phyloP scores from a whole-genome alignment of 2,888 invertebrate genomes.

The Halictus ligatus region DNA sequence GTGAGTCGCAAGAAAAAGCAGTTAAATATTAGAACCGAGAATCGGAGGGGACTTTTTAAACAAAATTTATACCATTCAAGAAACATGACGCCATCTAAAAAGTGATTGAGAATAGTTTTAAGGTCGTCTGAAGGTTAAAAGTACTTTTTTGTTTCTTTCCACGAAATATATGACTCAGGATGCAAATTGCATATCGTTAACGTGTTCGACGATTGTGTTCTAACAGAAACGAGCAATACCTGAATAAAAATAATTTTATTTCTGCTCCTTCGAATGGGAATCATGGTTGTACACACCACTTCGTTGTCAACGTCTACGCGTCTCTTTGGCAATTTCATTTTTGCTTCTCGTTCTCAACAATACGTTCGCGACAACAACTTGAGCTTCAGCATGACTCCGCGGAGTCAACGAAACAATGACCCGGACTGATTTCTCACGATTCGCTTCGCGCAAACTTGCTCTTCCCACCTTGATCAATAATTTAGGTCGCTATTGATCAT shows the following conservation, averaged over 20 bases:
- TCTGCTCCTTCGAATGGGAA: conserved; percentile 37
- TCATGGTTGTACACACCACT: conserved; percentile 42
- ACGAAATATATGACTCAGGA: background rate
- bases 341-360: conserved; percentile 64
- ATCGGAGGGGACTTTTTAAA: background rate
- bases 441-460: background rate
- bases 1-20: background rate
- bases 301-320: conserved; percentile 52
- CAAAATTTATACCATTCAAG: background rate
- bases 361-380: conserved; percentile 32
- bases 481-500: conserved; percentile 10
- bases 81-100: background rate
- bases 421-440: background rate
- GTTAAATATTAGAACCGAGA: background rate
- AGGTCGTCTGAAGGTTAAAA: background rate
- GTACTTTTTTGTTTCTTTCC: no score
- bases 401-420: conserved; percentile 9
- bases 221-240: background rate
- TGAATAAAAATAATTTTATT: conserved; percentile 30
- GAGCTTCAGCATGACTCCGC: conserved; percentile 23
- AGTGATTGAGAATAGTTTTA: background rate
- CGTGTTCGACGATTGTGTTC: background rate
- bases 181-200: conserved; percentile 1
- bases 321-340: conserved; percentile 76
- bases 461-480: conserved; percentile 1